A percentile compares a stretch with the other conserved stretches of the same genome.
Conservation (phyloP, 1,140 invertebrate species). For the Dreissena polymorpha region DNA sequence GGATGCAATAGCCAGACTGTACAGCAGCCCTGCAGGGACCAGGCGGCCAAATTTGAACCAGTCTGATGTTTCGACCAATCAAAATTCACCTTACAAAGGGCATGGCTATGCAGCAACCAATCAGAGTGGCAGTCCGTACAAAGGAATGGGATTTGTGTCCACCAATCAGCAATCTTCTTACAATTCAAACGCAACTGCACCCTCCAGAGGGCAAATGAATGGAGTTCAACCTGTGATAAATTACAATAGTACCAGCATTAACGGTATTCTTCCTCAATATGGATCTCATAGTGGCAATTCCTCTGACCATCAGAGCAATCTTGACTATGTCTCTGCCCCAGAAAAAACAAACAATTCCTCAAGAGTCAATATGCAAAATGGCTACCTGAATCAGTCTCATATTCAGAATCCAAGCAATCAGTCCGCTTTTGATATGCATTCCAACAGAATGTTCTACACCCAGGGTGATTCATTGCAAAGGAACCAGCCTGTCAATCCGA, state of each 20-base stretch:
- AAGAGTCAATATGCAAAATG: constrained; percentile 19
- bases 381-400: background rate
- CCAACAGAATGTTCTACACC: constrained; percentile 17
- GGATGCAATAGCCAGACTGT: constrained; percentile 51
- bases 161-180: background rate
- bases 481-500: background rate
- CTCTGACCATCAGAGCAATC: background rate
- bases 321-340: background rate
- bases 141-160: background rate
- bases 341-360: background rate
- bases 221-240: background rate
- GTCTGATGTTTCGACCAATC: constrained; percentile 14
- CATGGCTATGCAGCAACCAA: constrained; percentile 15
- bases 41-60: constrained; percentile 23
- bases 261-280: background rate
- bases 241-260: background rate
- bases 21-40: constrained; percentile 41
- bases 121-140: constrained; percentile 10
- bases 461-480: background rate
- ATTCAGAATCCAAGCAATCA: background rate
- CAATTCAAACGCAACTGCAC: background rate
- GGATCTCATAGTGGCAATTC: background rate
- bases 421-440: constrained; percentile 6
- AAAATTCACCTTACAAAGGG: constrained; percentile 25
- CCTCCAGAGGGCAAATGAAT: background rate